Evolutionary conservation across 2,888 invertebrate genomes (phyloP).

Genomic region (Troides aeacus): DNA sequence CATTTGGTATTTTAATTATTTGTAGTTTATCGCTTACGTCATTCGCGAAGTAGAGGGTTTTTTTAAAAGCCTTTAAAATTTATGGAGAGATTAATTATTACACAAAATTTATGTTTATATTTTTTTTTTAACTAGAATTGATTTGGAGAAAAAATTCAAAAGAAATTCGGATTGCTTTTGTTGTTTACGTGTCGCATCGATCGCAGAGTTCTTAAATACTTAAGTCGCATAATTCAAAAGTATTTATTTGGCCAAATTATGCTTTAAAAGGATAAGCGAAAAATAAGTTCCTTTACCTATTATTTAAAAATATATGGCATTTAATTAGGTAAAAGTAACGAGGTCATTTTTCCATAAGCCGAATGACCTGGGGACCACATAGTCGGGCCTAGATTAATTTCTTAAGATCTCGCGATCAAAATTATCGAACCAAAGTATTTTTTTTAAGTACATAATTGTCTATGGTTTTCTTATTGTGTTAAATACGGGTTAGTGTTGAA

Average conservation of each 20-base stretch:
- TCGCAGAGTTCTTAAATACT: too few relatives aligned
- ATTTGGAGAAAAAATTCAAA: too few relatives aligned
- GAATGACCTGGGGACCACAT: conserved; percentile 28
- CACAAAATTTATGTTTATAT: background rate
- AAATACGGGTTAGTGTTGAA: background rate
- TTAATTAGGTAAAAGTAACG: conserved; percentile 10
- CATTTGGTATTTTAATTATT: background rate
- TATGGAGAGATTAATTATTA: background rate
- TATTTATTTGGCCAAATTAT: background rate
- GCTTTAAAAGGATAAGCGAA: conserved; percentile 6
- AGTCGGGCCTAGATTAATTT: conserved; percentile 26
- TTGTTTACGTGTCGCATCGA: too few relatives aligned
- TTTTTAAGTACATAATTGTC: background rate
- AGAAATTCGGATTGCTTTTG: too few relatives aligned
- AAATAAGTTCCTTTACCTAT: conserved; percentile 15
- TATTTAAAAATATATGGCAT: conserved; percentile 12
- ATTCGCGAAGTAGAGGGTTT: too few relatives aligned
- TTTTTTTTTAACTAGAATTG: too few relatives aligned
- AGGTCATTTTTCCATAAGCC: conserved; percentile 11
- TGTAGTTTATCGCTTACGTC: background rate
- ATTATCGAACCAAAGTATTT: conserved; percentile 13
- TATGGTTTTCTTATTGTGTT: background rate
- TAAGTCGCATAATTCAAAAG: too few relatives aligned
- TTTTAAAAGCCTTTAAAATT: background rate
- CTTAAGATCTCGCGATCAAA: conserved; percentile 20